Base-by-base conservation (phyloP, 2,888 invertebrate genomes). In the Cerceris rybyensis region DNA sequence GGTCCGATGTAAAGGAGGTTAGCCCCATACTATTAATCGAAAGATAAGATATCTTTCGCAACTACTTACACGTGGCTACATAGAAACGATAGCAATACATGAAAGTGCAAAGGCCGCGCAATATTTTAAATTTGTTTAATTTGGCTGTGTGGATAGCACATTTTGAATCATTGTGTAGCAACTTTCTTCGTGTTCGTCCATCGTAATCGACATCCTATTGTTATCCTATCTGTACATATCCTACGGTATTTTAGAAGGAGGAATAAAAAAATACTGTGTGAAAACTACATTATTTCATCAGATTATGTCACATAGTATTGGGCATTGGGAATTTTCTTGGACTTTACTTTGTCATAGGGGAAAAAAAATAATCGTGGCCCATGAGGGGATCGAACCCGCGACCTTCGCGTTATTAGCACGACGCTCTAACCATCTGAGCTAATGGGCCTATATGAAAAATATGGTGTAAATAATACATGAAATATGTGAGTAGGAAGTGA, bases 391-490 rank as follows among this genome's bases (percentile, higher is more conserved):
- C 88, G 90, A 90, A 90, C 89, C 87, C 88, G 80, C 88, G 88
- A 89, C 88, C 87, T 90, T 90, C 87, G 89, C 89, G 88, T 90
- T 90, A 90, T 89, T 90, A 90, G 88, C 89, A 89, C 89, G 88
- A 89, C 88, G 28, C 28, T 28, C 28, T 28, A 28, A 28, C 28
- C 28, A 28, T 85, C 88, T 90, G 88, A 90, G 89, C 89, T 90
- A 90, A 90, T 86, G 81, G 85, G 84, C 86, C 87, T 54, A 61
- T 54, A 41, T n/a, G n/a, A 4, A n/a, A n/a, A n/a, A n/a, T n/a
- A n/a, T n/a, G n/a, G n/a, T n/a, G n/a, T n/a, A n/a, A n/a, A n/a
- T n/a, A n/a, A n/a, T n/a, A n/a, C n/a, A n/a, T n/a, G n/a, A n/a
- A n/a, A n/a, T n/a, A n/a, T n/a, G n/a, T n/a, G n/a, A n/a, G n/a